Conservation (phyloP, 1,140 invertebrate genomes). For the Leguminivora glycinivorella region DNA sequence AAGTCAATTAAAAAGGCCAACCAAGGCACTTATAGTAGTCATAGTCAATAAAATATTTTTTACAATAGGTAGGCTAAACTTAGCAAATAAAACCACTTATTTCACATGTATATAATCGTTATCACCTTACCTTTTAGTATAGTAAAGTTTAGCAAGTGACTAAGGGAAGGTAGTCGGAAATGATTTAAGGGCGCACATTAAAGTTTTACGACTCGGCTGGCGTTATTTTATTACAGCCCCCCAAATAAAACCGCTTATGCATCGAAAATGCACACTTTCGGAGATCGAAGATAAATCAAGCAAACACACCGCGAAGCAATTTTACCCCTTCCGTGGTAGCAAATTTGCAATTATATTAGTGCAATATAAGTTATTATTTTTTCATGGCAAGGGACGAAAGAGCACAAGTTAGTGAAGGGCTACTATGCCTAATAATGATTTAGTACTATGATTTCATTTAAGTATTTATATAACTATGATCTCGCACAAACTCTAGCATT, state of each 20-base stretch:
- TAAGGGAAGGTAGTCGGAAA: slow-evolving; percentile 34
- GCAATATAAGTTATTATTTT: neutral
- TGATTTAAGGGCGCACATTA: slow-evolving; percentile 47
- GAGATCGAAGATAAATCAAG: slow-evolving; percentile 28
- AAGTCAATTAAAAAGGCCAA: no score
- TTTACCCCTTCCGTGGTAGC: neutral
- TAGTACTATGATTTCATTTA: no score
- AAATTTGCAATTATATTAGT: slow-evolving; percentile 23
- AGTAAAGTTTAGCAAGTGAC: slow-evolving; percentile 27
- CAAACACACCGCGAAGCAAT: neutral
- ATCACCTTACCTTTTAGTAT: neutral
- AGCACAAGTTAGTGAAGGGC: no score
- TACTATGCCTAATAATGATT: no score
- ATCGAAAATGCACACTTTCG: slow-evolving; percentile 18
- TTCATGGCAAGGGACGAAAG: no score
- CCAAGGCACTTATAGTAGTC: no score
- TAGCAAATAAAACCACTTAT: neutral
- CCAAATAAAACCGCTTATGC: slow-evolving; percentile 32
- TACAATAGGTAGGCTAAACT: neutral
- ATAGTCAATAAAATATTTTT: no score
- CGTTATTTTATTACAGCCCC: slow-evolving; percentile 36
- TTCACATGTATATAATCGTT: neutral
- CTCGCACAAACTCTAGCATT: no score
- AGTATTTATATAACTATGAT: no score
- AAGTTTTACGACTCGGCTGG: slow-evolving; percentile 43